Base-by-base conservation (phyloP, 2,113 vertebrate species). In the Xenopus tropicalis region DNA sequence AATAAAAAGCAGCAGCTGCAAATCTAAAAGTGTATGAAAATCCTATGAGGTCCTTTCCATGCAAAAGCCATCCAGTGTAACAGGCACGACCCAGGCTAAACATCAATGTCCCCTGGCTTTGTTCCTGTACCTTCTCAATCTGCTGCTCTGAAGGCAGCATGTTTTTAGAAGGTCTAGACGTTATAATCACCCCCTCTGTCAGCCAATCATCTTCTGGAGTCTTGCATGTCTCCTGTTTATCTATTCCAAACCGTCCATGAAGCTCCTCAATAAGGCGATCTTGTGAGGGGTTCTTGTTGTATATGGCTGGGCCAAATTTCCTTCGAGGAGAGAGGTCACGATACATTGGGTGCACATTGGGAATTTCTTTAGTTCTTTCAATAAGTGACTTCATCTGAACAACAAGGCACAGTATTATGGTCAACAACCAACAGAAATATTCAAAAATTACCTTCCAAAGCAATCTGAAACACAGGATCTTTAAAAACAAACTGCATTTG, bases 321-420 rank as follows among this genome's bases (percentile, higher is more conserved):
- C 89, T 91, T 70, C 97, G 94, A 51, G 92, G 92, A 63, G 90
- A 91, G 66, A 90, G 89, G 4, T 98, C 94, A 14, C 95, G 92
- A 82, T 86, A 95, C 97, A 98, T 96, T 61, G 97, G 97, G 75
- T 99, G 97, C 19, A 95, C 91, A 4, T 98, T 95, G 14, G 89
- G 74, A 0, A 89, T 93, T 88, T 98, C 95, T 87, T 94, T 97
- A 37, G 97, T 99, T 85, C 96, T 95, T 83, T 91, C 94, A 80
- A 99, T 98, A 84, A 98, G 93, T 29, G 95, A 95, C 65, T 97
- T 95, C 77, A 99, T 91, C 97, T 99, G 84, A 83, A 81, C 72
- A 82, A 80, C 75, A 86, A 86, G 77, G 84, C 24, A 82, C 20
- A 69, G 56, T 12, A 77, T 87, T 78, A 86, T 16, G 14, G 24